Percentiles rank a stretch among this genome's conserved stretches.
Conservation (phyloP, 2,797 vertebrate species). For the Characodon lateralis region DNA sequence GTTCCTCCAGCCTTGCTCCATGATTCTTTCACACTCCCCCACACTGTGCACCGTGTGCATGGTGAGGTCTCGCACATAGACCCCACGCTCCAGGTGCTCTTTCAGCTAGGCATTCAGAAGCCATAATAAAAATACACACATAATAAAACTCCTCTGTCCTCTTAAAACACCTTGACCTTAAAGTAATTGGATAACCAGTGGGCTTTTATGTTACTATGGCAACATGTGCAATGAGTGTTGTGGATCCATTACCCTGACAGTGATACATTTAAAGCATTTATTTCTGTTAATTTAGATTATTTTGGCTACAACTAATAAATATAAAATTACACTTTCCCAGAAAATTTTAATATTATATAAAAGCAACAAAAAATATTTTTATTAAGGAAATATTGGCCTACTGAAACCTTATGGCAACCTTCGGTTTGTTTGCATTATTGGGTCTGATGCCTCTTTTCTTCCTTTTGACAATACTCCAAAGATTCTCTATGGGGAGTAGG, state of each 20-base stretch:
- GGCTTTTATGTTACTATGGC: constrained; percentile 33
- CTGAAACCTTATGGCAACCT: background rate
- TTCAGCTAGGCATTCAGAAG: constrained; percentile 82
- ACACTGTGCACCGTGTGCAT: constrained; percentile 87
- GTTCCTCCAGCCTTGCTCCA: constrained; percentile 87
- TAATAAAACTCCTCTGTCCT: constrained; percentile 51
- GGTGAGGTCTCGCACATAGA: constrained; percentile 87
- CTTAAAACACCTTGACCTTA: constrained; percentile 40
- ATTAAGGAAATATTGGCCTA: background rate
- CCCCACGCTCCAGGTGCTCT: constrained; percentile 88
- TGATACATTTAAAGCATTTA: too few species aligned
- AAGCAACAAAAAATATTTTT: background rate
- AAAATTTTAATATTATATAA: background rate
- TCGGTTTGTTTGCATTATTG: too few species aligned
- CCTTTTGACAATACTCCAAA: too few species aligned
- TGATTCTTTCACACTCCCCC: constrained; percentile 85
- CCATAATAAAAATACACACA: constrained; percentile 5
- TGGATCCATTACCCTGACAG: background rate
- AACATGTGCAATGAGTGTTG: constrained; percentile 34
- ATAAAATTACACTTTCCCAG: too few species aligned
- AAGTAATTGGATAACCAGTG: background rate
- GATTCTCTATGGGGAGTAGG: too few species aligned
- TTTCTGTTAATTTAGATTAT: too few species aligned
- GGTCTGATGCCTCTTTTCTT: too few species aligned
- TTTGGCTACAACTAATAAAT: background rate